Conservation (phyloP, 2,797 vertebrate species). For the Delichon dasypus region DNA sequence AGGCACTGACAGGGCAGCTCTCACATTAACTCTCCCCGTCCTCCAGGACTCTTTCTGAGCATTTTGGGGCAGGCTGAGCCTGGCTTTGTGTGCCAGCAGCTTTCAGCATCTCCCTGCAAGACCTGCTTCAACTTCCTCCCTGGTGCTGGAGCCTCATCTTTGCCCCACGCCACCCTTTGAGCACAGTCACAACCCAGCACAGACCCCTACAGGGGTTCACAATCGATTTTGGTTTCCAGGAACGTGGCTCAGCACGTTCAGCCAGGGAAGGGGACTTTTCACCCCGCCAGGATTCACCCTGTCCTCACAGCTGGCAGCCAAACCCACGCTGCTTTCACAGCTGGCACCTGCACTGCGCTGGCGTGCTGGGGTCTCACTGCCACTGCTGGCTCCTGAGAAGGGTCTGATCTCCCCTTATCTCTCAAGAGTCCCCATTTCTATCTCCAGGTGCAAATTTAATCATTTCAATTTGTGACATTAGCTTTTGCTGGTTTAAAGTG, state of each 20-base stretch:
- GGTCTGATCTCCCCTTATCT: background rate
- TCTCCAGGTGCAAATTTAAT: background rate
- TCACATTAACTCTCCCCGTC: background rate
- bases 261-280: background rate
- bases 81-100: background rate
- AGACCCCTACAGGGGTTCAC: background rate
- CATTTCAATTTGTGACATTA: background rate
- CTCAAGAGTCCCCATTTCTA: background rate
- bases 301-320: background rate
- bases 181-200: fast-evolving
- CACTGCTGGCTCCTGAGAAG: background rate
- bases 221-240: background rate
- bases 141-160: background rate
- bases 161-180: background rate
- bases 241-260: fast-evolving
- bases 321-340: fast-evolving
- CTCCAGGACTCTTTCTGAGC: background rate
- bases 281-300: background rate
- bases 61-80: background rate
- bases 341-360: background rate
- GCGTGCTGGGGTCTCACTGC: background rate
- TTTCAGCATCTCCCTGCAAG: background rate
- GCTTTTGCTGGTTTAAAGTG: background rate
- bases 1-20: background rate
- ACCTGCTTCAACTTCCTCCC: background rate